Evolutionary conservation across 2,113 vertebrate genomes (phyloP).

Genomic region (Crypturellus undulatus): DNA sequence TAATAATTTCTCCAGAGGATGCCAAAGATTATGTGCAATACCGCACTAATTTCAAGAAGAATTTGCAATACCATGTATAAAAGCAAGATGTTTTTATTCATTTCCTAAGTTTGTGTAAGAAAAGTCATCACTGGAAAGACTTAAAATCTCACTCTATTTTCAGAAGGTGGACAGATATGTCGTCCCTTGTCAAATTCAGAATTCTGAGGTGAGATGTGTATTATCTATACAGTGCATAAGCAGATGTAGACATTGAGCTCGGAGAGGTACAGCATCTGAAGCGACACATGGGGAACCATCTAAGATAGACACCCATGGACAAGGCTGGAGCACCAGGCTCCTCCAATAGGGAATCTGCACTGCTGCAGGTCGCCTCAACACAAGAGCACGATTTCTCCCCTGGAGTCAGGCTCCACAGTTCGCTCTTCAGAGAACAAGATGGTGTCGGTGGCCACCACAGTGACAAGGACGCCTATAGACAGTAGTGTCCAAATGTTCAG

Average conservation of each 20-base stretch:
- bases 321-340: background rate
- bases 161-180: background rate
- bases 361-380: rapidly evolving
- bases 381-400: background rate
- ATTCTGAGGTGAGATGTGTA: background rate
- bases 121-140: background rate
- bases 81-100: background rate
- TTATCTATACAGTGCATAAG: background rate
- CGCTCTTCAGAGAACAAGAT: background rate
- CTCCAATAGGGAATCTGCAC: background rate
- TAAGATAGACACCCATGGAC: background rate
- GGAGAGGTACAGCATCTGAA: background rate
- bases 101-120: background rate
- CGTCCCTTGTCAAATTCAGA: background rate
- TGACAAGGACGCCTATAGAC: background rate
- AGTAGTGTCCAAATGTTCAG: background rate
- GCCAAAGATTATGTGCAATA: rapidly evolving
- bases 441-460: background rate
- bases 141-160: background rate
- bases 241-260: background rate
- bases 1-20: background rate
- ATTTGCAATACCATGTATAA: background rate
- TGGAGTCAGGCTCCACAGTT: background rate
- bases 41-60: background rate
- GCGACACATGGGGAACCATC: rapidly evolving